Conservation (phyloP, 1,140 invertebrate genomes). For the Rhyzopertha dominica region DNA sequence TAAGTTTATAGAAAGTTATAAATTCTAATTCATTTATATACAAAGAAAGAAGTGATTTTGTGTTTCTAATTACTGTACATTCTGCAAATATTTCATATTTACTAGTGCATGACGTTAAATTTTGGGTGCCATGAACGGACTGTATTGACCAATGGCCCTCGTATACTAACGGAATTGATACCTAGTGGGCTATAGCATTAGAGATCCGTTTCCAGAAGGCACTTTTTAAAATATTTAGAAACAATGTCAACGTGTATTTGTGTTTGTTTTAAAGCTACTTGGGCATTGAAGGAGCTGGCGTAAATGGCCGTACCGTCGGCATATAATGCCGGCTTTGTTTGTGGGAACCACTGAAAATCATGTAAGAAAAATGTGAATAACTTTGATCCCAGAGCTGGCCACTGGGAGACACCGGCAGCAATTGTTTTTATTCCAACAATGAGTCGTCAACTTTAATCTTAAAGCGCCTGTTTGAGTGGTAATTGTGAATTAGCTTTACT, state of each 20-base stretch:
- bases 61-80: too few species aligned
- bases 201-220: too few species aligned
- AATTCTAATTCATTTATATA: too few species aligned
- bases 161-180: too few species aligned
- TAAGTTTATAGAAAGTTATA: too few species aligned
- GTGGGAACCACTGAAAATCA: constrained; percentile 20
- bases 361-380: constrained; percentile 28
- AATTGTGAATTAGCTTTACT: constrained; percentile 26
- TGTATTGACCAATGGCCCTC: too few species aligned
- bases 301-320: constrained; percentile 40
- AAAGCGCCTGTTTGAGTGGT: constrained; percentile 29
- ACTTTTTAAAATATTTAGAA: too few species aligned
- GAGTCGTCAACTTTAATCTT: constrained; percentile 21
- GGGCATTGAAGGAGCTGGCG: constrained; percentile 17
- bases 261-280: constrained; percentile 10
- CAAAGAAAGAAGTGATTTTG: too few species aligned
- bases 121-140: too few species aligned
- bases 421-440: constrained; percentile 18
- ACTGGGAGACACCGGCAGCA: constrained; percentile 31
- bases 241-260: constrained; percentile 13
- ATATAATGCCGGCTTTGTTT: constrained; percentile 26
- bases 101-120: too few species aligned
- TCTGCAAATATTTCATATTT: too few species aligned
- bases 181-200: too few species aligned
- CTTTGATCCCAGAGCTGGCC: constrained; percentile 20